These are phyloP conservation scores for Liodrosophila aerea DNA, from an alignment of 2,888 invertebrate species.

Conservation along the genomic window DNA sequence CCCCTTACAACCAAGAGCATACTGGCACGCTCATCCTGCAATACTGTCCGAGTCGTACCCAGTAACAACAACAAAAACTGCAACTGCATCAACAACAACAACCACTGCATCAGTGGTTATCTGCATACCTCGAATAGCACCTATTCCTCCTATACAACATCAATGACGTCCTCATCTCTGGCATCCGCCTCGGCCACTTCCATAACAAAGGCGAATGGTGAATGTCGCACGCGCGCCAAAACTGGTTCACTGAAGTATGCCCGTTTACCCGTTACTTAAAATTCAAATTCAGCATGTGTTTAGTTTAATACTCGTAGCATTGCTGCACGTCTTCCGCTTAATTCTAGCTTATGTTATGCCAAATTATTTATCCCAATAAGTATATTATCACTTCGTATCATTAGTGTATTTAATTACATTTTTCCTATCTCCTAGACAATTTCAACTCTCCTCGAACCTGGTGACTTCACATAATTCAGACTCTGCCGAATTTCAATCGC, in stretches of 20 bases:
- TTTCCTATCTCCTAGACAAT: conserved; percentile 53
- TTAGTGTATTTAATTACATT: too few species aligned
- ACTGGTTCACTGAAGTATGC: conserved; percentile 82
- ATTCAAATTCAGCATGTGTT: conserved; percentile 45
- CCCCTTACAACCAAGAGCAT: conserved; percentile 75
- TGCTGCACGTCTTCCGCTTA: conserved; percentile 27
- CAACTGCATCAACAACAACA: conserved; percentile 28
- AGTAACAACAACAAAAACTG: conserved; percentile 12
- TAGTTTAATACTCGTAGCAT: too few species aligned
- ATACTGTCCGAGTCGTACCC: neutral
- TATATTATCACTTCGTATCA: too few species aligned
- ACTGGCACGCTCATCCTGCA: conserved; percentile 62
- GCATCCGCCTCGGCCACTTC: conserved; percentile 48
- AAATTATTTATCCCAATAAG: too few species aligned
- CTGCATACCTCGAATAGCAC: conserved; percentile 69
- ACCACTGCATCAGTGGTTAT: conserved; percentile 65
- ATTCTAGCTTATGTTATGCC: neutral
- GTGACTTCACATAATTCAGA: conserved; percentile 65
- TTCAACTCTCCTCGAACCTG: conserved; percentile 63
- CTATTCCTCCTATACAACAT: conserved; percentile 68
- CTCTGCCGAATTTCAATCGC: conserved; percentile 79
- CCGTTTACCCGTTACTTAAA: conserved; percentile 21
- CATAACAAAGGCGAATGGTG: conserved; percentile 66
- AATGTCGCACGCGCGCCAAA: conserved; percentile 79
- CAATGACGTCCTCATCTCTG: conserved; percentile 62